phyloP scores from a whole-genome alignment of 35 echinoderm and acorn worm genomes.

The Apostichopus californicus region DNA sequence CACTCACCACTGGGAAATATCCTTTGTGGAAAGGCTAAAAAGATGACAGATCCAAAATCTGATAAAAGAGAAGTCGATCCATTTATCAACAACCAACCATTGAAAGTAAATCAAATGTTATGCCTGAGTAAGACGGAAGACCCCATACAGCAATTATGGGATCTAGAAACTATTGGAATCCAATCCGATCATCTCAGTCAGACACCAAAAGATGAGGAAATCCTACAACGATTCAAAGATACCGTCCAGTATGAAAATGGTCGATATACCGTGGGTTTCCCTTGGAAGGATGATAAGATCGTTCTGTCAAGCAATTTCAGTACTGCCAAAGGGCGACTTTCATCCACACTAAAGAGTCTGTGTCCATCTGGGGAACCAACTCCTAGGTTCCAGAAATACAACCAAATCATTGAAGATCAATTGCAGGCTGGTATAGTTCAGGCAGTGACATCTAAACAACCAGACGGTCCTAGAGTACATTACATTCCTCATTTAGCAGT shows the following conservation, averaged over 20 bases:
- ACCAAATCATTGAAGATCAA: neutral
- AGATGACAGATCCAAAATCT: neutral
- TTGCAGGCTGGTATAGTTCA: neutral
- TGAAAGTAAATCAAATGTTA: too few species aligned
- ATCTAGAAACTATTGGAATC: constrained; percentile 10
- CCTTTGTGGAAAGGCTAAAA: neutral
- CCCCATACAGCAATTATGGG: neutral
- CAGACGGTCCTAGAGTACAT: constrained; percentile 3
- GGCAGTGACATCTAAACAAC: neutral
- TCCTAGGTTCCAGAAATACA: constrained; percentile 22
- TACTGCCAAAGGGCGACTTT: neutral
- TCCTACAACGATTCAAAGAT: neutral
- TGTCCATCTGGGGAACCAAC: neutral
- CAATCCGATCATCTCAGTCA: neutral
- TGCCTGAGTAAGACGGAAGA: too few species aligned
- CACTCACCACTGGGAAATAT: constrained; percentile 18
- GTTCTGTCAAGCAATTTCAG: neutral
- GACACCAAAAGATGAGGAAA: neutral
- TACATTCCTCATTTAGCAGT: constrained; percentile 35
- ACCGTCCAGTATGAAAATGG: neutral
- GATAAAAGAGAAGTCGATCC: neutral
- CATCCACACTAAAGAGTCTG: neutral
- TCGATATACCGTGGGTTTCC: neutral
- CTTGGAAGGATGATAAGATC: constrained; percentile 9
- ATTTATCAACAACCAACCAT: neutral